Evolutionary conservation across 2,888 invertebrate species (phyloP), one percentile per base, ranked within the genome.

Genomic region (Buathra laborator): DNA sequence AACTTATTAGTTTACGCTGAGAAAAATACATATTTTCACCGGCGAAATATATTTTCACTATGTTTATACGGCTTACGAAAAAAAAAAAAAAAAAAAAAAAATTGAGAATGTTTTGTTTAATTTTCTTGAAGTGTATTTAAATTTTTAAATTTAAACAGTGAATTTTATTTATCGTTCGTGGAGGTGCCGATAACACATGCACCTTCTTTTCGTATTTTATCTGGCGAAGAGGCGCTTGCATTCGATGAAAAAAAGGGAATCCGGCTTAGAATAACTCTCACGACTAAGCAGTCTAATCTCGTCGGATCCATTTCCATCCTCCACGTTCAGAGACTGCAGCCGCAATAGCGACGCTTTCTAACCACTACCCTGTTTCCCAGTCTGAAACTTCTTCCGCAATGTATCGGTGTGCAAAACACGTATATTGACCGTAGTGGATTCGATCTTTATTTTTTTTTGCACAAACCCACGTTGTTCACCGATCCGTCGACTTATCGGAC

Each of bases 181-280:
- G 5, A 29, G 6, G 19, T 53, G 19, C 24, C 24, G 12, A 59
- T 29, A 29, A 24, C 59, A 12, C 4, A 59, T 12, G 24, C 12
- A 32, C 56, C 12, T 19, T 10, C 7, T 59, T 59, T 24, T 29
- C 37, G 14, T 14, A 2, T 10, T 56, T 59, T 24, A 19, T 59
- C 10, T 1, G 59, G 12, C 59, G 4, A 10, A 59, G 1, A 10
- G 56, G 24, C 24, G 12, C 24, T 29, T 14, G 59, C 12, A 14
- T 37, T 9, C 24, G 59, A 29, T 16, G 29, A 59, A 29, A 56
- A 56, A 19, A 56, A 14, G 14, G 32, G n/a, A 43, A 66, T 66
- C 16, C 43, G 64, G 64, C 43, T 43, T 43, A 6, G 64, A 66
- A 66, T 66, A 66, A 66, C 9, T 43, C 43, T 66, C 64, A 4